These are phyloP conservation scores for Troides oblongomaculatus DNA, from an alignment of 2,888 invertebrate species.

Conservation along the genomic window DNA sequence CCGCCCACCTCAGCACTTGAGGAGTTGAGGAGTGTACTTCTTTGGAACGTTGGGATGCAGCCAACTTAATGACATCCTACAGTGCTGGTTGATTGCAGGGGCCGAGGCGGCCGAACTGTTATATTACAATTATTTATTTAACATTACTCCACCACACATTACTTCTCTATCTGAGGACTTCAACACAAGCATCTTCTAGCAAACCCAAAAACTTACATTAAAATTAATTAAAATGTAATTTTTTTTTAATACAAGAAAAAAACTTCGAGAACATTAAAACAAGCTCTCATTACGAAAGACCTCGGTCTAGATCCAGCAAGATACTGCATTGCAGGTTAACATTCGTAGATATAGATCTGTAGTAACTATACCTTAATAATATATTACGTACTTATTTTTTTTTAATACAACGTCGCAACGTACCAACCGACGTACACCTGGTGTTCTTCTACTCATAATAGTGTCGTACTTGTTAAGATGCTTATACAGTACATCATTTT, in stretches of 20 bases:
- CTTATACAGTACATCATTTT: too few relatives aligned
- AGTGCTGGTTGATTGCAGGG: neutral
- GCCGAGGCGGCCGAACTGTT: neutral
- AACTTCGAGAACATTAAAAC: neutral
- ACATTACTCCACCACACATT: too few relatives aligned
- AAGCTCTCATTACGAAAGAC: constrained; percentile 12
- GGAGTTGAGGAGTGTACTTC: constrained; percentile 22
- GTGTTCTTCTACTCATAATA: too few relatives aligned
- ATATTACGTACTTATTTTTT: too few relatives aligned
- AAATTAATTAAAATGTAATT: neutral
- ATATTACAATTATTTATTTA: neutral
- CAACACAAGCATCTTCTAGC: too few relatives aligned
- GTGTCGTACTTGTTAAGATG: too few relatives aligned
- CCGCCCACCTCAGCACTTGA: constrained; percentile 13
- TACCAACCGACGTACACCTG: too few relatives aligned
- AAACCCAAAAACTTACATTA: neutral
- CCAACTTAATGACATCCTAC: constrained; percentile 22
- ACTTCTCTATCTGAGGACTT: too few relatives aligned
- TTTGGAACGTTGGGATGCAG: constrained; percentile 13
- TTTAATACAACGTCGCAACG: too few relatives aligned
- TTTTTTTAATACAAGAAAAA: too few relatives aligned
- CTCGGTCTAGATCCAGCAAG: constrained; percentile 1
- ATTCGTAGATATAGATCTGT: too few relatives aligned
- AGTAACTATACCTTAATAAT: too few relatives aligned
- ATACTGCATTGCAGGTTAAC: constrained; percentile 19